Evolutionary conservation across 2,797 vertebrate species (phyloP), one percentile per base, ranked within the genome.

Genomic region (Kryptopterus vitreolus): DNA sequence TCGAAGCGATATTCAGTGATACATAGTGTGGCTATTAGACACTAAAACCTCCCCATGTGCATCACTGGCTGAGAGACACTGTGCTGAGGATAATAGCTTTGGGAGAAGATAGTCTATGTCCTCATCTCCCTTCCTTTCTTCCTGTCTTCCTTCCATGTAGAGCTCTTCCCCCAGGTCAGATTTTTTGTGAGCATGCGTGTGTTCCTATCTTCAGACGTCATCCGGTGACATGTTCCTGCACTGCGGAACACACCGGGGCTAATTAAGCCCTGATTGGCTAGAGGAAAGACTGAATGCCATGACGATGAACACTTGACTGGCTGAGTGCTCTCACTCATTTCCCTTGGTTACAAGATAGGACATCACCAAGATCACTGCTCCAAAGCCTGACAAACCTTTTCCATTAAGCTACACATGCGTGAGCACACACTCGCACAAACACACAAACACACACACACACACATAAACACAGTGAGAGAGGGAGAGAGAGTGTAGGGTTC

Each of bases 251-350:
- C 77, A 69, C 59, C n/a, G 43, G 77, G 43, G 77, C 63, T 84
- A 85, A 82, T 85, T 84, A 85, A 74, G 72, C 78, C 68, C 73
- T 85, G 83, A 86, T 82, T 85, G 83, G 83, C 77, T 85, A 63
- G 80, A 82, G 80, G 80, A 76, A 53, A 72, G 68, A 83, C 53
- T 43, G 82, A 65, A 76, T 83, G 77, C 77, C 74, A 79, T 78
- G 81, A 74, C 73, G 59, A 80, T 85, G 85, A 83, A 82, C 68
- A 82, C 82, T 82, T 82, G 82, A 77, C 81, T 83, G 83, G 77
- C 48, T 86, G 77, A 83, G 75, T 83, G 84, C 76, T 79, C 69
- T 78, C 82, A 57, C 58, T 76, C 26, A 26, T 73, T 82, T 83
- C 80, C 82, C 70, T 16, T 59, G 76, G 77, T 80, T 83, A 82